phyloP scores from a whole-genome alignment of 53 echinoderm and acorn worm species.

The Astropecten irregularis region DNA sequence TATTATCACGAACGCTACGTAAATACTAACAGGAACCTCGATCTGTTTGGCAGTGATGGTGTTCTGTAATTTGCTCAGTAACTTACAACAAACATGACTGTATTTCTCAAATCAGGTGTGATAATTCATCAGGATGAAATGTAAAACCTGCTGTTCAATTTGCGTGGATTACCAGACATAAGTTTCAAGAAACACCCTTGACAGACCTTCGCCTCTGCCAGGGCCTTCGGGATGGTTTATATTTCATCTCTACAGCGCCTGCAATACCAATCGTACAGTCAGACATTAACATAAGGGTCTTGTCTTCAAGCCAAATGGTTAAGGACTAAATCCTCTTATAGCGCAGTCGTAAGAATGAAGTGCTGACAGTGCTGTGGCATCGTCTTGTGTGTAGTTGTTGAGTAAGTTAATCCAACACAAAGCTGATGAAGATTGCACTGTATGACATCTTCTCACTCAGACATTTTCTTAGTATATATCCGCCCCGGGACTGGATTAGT shows the following conservation, averaged over 20 bases:
- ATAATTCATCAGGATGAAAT: not conserved
- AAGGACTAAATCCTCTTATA: conserved; percentile 5
- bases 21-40: too few relatives aligned
- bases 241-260: conserved; percentile 7
- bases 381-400: conserved; percentile 9
- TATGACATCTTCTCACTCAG: too few relatives aligned
- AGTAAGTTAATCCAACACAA: not conserved
- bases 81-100: too few relatives aligned
- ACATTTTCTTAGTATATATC: too few relatives aligned
- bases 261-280: not conserved
- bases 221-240: not conserved
- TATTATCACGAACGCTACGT: not conserved
- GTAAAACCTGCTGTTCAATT: not conserved
- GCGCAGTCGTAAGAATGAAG: not conserved
- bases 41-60: too few relatives aligned
- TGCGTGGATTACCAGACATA: not conserved
- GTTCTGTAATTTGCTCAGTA: too few relatives aligned
- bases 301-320: not conserved
- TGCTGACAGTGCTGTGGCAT: not conserved
- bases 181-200: not conserved
- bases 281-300: not conserved
- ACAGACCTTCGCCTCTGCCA: not conserved
- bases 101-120: not conserved
- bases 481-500: too few relatives aligned
- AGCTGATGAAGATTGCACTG: not conserved